Evolutionary conservation across 2,113 vertebrate genomes (phyloP).

Genomic region (Rattus rattus): DNA sequence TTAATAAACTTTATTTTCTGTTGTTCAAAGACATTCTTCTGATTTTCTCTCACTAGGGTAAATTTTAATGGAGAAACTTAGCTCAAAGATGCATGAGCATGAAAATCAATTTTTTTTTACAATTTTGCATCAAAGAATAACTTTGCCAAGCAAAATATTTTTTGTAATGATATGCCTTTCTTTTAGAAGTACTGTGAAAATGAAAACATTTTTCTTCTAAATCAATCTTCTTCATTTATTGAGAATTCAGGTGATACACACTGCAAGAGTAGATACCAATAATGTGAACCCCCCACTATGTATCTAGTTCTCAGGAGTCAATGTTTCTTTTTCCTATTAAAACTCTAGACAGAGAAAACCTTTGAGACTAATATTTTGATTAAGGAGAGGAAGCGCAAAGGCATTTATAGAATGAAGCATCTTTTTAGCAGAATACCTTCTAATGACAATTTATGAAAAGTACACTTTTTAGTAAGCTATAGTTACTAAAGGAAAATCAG

Average conservation of each 20-base stretch:
- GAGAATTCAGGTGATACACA: neutral
- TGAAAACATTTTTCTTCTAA: slow-evolving; percentile 38
- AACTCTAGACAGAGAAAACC: neutral
- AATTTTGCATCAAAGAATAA: slow-evolving; percentile 18
- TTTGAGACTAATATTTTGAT: slow-evolving; percentile 1
- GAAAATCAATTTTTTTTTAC: neutral
- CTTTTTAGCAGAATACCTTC: slow-evolving; percentile 26
- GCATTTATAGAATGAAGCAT: slow-evolving; percentile 31
- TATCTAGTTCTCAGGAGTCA: neutral
- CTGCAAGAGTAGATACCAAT: slow-evolving; percentile 6
- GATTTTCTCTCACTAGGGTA: neutral
- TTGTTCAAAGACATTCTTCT: slow-evolving; percentile 40
- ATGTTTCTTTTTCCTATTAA: neutral
- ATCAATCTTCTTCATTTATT: slow-evolving; percentile 13
- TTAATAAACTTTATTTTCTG: slow-evolving; percentile 8
- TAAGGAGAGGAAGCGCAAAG: slow-evolving; percentile 32
- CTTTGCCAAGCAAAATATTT: neutral
- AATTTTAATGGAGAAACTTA: slow-evolving; percentile 11
- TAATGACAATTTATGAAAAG: slow-evolving; percentile 62
- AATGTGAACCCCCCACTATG: neutral
- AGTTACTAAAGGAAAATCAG: slow-evolving; percentile 76
- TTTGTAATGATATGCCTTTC: neutral
- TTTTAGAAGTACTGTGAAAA: slow-evolving; percentile 23
- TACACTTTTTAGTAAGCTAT: slow-evolving; percentile 47
- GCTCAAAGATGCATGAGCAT: neutral